Conservation (phyloP, 92 coral and sea anemone genomes). For the Parazoanthus atlanticus region DNA sequence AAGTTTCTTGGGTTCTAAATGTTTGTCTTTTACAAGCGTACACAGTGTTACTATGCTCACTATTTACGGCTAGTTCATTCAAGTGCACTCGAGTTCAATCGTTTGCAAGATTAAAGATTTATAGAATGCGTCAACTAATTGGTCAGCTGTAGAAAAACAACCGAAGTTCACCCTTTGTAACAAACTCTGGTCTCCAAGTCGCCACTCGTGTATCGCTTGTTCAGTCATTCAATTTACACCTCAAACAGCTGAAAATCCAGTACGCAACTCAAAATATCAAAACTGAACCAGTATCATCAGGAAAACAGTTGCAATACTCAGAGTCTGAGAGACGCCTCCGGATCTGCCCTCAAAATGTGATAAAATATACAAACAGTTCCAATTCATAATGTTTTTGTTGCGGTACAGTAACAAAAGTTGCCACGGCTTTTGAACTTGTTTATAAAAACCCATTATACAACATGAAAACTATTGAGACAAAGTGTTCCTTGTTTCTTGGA, state of each 20-base stretch:
- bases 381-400: not conserved
- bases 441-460: not conserved
- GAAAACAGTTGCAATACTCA: not conserved
- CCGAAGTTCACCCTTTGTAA: not conserved
- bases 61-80: not conserved
- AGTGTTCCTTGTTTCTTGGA: not conserved
- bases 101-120: constrained; percentile 24
- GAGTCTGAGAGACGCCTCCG: not conserved
- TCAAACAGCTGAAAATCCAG: not conserved
- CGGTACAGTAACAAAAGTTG: not conserved
- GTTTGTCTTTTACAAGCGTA: too few species aligned
- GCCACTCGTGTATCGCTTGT: not conserved
- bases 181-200: not conserved
- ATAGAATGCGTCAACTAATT: constrained; percentile 31
- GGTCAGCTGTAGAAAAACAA: constrained; percentile 7
- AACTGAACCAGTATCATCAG: not conserved
- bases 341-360: not conserved
- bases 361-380: not conserved
- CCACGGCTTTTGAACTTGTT: constrained; percentile 1
- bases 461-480: not conserved
- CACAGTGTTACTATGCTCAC: not conserved
- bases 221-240: not conserved
- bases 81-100: not conserved
- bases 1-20: not conserved
- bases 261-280: not conserved